These are phyloP conservation scores for Antennarius maculatus DNA, from an alignment of 2,797 vertebrate genomes.

Conservation along the genomic window DNA sequence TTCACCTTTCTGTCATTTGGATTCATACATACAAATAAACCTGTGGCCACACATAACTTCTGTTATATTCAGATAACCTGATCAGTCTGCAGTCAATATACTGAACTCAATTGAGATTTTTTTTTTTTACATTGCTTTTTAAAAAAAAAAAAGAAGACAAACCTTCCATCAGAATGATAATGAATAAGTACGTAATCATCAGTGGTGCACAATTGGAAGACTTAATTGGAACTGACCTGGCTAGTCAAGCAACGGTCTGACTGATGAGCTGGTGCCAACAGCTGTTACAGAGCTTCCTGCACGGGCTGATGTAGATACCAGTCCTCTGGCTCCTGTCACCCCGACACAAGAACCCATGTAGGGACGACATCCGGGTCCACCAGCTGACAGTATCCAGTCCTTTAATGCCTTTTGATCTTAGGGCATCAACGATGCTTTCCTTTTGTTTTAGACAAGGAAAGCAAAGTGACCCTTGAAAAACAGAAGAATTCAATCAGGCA, in stretches of 20 bases:
- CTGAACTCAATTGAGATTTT: conserved; percentile 23
- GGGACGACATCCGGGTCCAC: conserved; percentile 38
- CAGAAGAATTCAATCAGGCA: conserved; percentile 1
- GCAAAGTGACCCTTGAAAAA: background rate
- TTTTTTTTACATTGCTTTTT: conserved; percentile 26
- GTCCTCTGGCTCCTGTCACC: conserved; percentile 43
- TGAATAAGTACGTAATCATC: conserved; percentile 30
- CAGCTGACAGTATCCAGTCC: conserved; percentile 29
- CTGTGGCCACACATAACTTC: conserved; percentile 6
- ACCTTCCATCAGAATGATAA: conserved; percentile 30
- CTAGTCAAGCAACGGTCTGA: conserved; percentile 35
- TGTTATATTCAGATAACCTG: conserved; percentile 2
- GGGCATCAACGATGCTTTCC: background rate
- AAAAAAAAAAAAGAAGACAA: conserved; percentile 16
- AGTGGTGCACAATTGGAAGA: conserved; percentile 16
- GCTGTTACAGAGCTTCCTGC: conserved; percentile 43
- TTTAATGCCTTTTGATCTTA: conserved; percentile 32
- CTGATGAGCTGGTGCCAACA: conserved; percentile 39
- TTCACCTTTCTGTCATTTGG: conserved; percentile 49
- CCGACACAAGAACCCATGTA: conserved; percentile 24
- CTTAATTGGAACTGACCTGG: conserved; percentile 44
- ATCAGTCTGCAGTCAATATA: conserved; percentile 29
- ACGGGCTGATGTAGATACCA: conserved; percentile 49
- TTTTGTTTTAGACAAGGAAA: conserved; percentile 9
- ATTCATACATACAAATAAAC: conserved; percentile 41